Conservation (phyloP, 2,797 vertebrate genomes). For the Jordanella pulchra region DNA sequence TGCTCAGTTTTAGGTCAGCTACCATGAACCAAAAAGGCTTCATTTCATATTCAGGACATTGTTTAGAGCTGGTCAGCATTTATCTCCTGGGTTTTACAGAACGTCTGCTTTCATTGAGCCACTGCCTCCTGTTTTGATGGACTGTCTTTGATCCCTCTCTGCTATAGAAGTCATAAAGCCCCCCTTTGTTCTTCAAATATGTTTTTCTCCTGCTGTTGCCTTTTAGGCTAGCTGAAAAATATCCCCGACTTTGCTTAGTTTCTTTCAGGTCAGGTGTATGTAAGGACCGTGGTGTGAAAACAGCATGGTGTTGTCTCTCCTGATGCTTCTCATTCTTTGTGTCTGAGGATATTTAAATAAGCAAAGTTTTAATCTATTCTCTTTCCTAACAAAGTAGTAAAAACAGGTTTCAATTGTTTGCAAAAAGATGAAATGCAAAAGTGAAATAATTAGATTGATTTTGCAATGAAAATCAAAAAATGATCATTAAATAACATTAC, state of each 20-base stretch:
- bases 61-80: not conserved
- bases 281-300: constrained; percentile 1
- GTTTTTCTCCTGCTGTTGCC: not conserved
- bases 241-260: constrained; percentile 6
- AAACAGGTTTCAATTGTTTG: not conserved
- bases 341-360: not conserved
- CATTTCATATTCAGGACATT: not conserved
- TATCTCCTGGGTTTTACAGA: not conserved
- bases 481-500: not conserved
- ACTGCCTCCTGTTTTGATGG: not conserved
- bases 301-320: not conserved
- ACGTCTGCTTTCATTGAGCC: not conserved
- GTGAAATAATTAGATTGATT: not conserved
- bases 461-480: not conserved
- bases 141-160: constrained; percentile 1
- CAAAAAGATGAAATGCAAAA: not conserved
- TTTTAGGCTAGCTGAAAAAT: constrained; percentile 7
- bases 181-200: constrained; percentile 28
- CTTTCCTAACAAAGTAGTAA: not conserved
- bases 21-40: not conserved
- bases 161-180: constrained; percentile 6
- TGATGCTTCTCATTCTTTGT: not conserved
- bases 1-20: not conserved
- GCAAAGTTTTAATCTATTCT: not conserved
- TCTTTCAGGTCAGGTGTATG: constrained; percentile 1